phyloP scores from a whole-genome alignment of 2,888 invertebrate species.

The Lymantria monacha region DNA sequence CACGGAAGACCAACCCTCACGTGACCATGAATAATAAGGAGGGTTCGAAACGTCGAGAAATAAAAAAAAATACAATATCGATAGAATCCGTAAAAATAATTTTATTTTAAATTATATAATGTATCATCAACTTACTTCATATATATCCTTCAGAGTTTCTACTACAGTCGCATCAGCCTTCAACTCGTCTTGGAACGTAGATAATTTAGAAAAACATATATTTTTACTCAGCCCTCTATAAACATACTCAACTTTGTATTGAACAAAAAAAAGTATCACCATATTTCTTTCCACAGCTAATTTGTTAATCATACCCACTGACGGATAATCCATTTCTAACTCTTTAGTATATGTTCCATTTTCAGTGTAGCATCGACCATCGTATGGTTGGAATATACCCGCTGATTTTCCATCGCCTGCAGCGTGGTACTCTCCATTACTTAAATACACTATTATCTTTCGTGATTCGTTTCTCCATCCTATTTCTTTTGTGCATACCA shows the following conservation, averaged over 20 bases:
- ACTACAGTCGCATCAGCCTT: slow-evolving; percentile 18
- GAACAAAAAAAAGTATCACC: slow-evolving; percentile 47
- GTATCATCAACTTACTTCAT: slow-evolving; percentile 45
- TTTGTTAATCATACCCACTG: slow-evolving; percentile 85
- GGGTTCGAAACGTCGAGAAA: too few species aligned
- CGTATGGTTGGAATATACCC: slow-evolving; percentile 87
- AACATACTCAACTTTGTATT: not conserved
- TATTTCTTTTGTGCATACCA: slow-evolving; percentile 85
- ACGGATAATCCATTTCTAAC: slow-evolving; percentile 88
- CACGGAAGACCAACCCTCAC: too few species aligned
- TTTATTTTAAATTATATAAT: too few species aligned
- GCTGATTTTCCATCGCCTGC: slow-evolving; percentile 90
- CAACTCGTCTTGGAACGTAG: not conserved
- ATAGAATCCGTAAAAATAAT: too few species aligned
- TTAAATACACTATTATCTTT: slow-evolving; percentile 89
- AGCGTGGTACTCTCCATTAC: slow-evolving; percentile 88
- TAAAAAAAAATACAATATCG: too few species aligned
- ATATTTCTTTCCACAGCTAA: slow-evolving; percentile 47
- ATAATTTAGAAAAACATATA: slow-evolving; percentile 44
- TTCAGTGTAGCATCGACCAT: slow-evolving; percentile 85
- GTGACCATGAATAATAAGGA: too few species aligned
- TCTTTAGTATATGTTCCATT: slow-evolving; percentile 79
- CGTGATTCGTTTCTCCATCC: slow-evolving; percentile 90
- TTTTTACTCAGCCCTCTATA: slow-evolving; percentile 37
- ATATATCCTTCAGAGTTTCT: slow-evolving; percentile 41